Percentiles rank a stretch among this genome's conserved stretches.
These are phyloP conservation scores for Planococcus citri DNA, from an alignment of 1,140 invertebrate genomes.

Conservation along the genomic window DNA sequence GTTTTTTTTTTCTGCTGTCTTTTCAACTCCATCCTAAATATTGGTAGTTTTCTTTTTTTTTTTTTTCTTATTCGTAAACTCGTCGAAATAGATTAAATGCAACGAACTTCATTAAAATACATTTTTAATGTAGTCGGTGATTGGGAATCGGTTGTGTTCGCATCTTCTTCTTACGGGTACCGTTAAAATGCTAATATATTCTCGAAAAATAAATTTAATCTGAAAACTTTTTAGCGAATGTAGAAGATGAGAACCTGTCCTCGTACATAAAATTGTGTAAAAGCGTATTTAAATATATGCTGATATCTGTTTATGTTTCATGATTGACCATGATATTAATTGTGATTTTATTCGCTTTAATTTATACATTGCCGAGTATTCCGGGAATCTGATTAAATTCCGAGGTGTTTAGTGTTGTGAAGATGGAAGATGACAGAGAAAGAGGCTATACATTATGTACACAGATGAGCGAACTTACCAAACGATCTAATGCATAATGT, in stretches of 20 bases:
- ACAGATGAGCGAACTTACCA: too few species aligned
- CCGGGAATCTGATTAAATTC: background rate
- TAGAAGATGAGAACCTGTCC: background rate
- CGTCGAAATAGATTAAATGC: background rate
- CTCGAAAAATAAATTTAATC: background rate
- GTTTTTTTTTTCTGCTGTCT: too few species aligned
- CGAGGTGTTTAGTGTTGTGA: background rate
- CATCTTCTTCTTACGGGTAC: background rate
- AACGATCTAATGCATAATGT: too few species aligned
- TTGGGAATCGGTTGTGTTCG: background rate
- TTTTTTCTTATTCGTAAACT: background rate
- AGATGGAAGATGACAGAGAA: background rate
- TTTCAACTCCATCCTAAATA: too few species aligned
- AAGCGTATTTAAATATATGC: background rate
- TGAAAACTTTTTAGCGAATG: conserved; percentile 6
- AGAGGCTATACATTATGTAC: background rate
- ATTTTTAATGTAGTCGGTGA: conserved; percentile 2
- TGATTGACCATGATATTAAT: conserved; percentile 4
- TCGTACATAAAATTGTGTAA: background rate
- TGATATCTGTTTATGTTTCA: background rate
- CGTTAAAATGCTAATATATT: conserved; percentile 11
- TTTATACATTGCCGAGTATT: background rate
- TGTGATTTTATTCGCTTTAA: conserved; percentile 2
- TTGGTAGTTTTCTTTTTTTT: too few species aligned
- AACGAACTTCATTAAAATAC: background rate